Evolutionary conservation across 2,113 vertebrate species (phyloP).

Genomic region (Oxygymnocypris stewartii): DNA sequence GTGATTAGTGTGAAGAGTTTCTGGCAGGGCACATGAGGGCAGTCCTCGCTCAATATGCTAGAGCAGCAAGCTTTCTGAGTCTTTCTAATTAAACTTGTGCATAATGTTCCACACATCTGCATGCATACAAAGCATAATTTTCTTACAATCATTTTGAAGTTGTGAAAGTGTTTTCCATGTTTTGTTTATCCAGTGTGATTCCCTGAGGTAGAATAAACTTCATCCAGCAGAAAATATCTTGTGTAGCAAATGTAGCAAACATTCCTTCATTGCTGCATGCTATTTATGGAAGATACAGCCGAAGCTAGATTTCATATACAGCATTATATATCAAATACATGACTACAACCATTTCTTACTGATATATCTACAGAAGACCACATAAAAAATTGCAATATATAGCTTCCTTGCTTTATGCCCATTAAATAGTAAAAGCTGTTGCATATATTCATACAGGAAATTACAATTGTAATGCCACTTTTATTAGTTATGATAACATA

Average conservation of each 20-base stretch:
- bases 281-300: background rate
- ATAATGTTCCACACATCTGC: conserved; percentile 3
- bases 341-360: background rate
- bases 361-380: background rate
- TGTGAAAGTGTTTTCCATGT: background rate
- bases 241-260: background rate
- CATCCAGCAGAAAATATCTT: background rate
- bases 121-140: background rate
- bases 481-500: background rate
- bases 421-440: background rate
- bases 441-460: too few species aligned
- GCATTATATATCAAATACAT: background rate
- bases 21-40: background rate
- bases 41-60: background rate
- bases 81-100: conserved; percentile 17
- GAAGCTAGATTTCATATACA: background rate
- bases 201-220: background rate
- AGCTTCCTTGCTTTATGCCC: background rate
- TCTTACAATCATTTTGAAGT: background rate
- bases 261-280: background rate
- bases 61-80: background rate
- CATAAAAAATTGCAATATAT: background rate
- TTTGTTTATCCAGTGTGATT: conserved; percentile 3
- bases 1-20: conserved; percentile 1
- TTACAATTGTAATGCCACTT: background rate